These are phyloP conservation scores for Bombus difficillimus DNA, from an alignment of 1,140 invertebrate genomes.

Conservation along the genomic window DNA sequence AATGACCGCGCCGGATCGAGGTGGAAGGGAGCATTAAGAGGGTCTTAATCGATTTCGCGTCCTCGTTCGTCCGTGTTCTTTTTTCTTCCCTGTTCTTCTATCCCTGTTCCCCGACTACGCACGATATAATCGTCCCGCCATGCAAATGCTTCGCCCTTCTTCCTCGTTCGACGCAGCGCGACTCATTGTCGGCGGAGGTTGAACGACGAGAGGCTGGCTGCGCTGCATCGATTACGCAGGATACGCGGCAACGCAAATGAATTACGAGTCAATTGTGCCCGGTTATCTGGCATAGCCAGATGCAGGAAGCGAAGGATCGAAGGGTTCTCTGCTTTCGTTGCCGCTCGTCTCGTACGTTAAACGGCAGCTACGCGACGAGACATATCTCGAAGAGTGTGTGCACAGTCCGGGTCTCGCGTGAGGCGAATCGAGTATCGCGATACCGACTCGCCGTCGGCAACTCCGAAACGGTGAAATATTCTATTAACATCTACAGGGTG, in stretches of 20 bases:
- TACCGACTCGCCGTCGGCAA: too few species aligned
- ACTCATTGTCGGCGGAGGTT: conserved; percentile 34
- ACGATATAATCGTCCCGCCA: conserved; percentile 42
- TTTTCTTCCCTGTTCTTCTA: background rate
- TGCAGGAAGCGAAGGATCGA: background rate
- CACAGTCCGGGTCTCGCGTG: too few species aligned
- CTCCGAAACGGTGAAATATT: too few species aligned
- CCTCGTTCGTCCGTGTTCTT: background rate
- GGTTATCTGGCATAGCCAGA: conserved; percentile 5
- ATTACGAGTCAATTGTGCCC: conserved; percentile 57
- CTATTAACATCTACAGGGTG: too few species aligned
- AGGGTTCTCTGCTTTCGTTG: background rate
- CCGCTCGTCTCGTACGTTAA: conserved; percentile 16
- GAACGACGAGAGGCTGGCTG: conserved; percentile 4
- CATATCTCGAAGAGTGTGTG: too few species aligned
- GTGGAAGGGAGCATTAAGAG: conserved; percentile 23
- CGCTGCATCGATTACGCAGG: conserved; percentile 49
- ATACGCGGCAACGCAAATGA: conserved; percentile 46
- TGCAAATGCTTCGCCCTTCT: conserved; percentile 39
- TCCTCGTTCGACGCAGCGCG: background rate
- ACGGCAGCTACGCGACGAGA: too few species aligned
- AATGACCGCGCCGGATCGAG: background rate
- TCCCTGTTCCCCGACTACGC: background rate
- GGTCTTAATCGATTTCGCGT: conserved; percentile 45
- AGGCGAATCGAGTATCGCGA: too few species aligned